phyloP scores from a whole-genome alignment of 2,888 invertebrate genomes.

The Ernsta delagoae region DNA sequence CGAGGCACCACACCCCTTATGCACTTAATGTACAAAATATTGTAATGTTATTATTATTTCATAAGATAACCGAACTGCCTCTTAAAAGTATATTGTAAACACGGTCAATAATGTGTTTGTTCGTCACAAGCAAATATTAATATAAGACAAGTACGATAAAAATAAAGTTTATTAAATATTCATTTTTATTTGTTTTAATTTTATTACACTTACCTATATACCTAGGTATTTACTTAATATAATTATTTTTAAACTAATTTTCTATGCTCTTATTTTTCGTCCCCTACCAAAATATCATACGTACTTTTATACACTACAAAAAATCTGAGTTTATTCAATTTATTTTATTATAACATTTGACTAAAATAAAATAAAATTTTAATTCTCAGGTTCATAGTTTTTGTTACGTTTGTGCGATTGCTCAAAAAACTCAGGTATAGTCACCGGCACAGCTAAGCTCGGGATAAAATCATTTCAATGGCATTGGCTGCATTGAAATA shows the following conservation, averaged over 20 bases:
- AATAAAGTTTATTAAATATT: neutral
- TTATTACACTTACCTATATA: too few species aligned
- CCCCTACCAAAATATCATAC: neutral
- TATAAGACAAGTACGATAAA: too few species aligned
- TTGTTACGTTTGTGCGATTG: too few species aligned
- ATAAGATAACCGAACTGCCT: slow-evolving; percentile 68
- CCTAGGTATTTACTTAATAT: too few species aligned
- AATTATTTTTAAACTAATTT: too few species aligned
- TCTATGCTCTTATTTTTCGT: too few species aligned
- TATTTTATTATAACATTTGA: too few species aligned
- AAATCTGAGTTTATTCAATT: too few species aligned
- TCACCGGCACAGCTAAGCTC: slow-evolving; percentile 9
- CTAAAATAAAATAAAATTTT: too few species aligned
- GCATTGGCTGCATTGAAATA: slow-evolving; percentile 60
- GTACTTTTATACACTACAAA: neutral
- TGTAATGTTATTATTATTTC: slow-evolving; percentile 81
- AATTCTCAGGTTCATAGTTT: too few species aligned
- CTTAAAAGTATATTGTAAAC: slow-evolving; percentile 50
- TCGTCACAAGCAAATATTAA: too few species aligned
- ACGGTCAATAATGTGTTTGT: slow-evolving; percentile 6
- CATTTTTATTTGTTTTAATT: too few species aligned
- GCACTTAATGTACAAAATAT: slow-evolving; percentile 81
- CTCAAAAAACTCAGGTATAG: neutral
- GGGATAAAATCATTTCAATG: slow-evolving; percentile 73
- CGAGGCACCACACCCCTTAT: slow-evolving; percentile 69